A percentile compares a stretch with the other conserved stretches of the same genome.
These are phyloP conservation scores for Spea bombifrons DNA, from an alignment of 2,113 vertebrate genomes.

Conservation along the genomic window DNA sequence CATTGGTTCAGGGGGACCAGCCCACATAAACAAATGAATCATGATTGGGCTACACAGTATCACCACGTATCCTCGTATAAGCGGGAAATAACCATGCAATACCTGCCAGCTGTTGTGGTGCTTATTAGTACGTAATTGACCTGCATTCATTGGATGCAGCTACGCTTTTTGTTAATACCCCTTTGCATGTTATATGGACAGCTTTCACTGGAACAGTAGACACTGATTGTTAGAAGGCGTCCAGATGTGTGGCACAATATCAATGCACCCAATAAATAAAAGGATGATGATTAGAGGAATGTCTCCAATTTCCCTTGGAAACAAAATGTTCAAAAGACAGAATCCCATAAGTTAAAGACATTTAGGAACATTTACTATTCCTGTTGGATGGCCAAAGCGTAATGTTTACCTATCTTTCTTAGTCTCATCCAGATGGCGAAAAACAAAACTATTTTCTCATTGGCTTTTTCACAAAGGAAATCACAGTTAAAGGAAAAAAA, in stretches of 20 bases:
- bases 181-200: constrained; percentile 35
- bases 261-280: constrained; percentile 61
- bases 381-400: constrained; percentile 54
- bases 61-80: too few relatives aligned
- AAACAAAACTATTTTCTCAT: constrained; percentile 50
- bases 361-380: constrained; percentile 52
- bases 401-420: constrained; percentile 53
- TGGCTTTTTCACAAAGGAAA: constrained; percentile 50
- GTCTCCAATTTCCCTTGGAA: constrained; percentile 60
- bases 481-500: constrained; percentile 35
- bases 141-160: constrained; percentile 27
- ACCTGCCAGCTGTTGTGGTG: too few relatives aligned
- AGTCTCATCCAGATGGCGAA: constrained; percentile 50
- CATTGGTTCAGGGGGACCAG: too few relatives aligned
- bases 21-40: too few relatives aligned
- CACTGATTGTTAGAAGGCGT: constrained; percentile 51
- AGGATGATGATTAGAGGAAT: constrained; percentile 54
- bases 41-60: too few relatives aligned
- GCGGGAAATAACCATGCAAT: too few relatives aligned
- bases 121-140: too few relatives aligned
- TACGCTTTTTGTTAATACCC: not conserved
- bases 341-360: constrained; percentile 48
- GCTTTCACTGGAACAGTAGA: constrained; percentile 55
- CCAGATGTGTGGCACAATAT: constrained; percentile 59
- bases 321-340: constrained; percentile 50